These are phyloP conservation scores for Cuniculus paca DNA, from an alignment of 2,797 vertebrate genomes.

Conservation along the genomic window DNA sequence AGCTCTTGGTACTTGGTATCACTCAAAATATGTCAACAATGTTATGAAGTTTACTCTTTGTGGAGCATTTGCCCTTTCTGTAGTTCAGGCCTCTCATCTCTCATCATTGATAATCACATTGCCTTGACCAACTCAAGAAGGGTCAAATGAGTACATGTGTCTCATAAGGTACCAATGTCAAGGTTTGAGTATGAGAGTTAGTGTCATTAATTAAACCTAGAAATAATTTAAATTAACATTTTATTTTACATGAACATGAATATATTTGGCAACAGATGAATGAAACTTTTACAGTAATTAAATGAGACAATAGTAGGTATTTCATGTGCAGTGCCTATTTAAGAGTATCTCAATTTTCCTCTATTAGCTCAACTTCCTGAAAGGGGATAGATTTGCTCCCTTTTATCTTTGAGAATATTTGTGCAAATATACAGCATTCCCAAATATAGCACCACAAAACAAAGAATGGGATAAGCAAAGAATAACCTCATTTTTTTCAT, in stretches of 20 bases:
- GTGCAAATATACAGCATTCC: not conserved
- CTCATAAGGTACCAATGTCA: not conserved
- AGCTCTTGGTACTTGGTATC: not conserved
- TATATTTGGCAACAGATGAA: not conserved
- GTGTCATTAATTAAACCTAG: not conserved
- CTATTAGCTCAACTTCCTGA: not conserved
- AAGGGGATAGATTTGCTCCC: not conserved
- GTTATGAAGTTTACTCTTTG: not conserved
- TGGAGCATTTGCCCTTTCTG: not conserved
- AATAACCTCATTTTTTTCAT: not conserved
- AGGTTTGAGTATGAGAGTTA: not conserved
- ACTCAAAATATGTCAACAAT: not conserved
- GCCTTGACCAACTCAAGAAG: not conserved
- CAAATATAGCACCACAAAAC: not conserved
- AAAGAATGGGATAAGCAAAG: not conserved
- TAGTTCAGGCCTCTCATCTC: not conserved
- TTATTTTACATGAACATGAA: not conserved
- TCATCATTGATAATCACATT: not conserved
- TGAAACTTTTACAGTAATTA: not conserved
- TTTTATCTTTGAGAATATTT: not conserved
- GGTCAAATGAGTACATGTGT: not conserved
- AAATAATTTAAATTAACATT: not conserved
- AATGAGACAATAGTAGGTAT: not conserved
- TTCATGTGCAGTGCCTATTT: not conserved
- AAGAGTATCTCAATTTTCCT: not conserved